These are phyloP conservation scores for Panopea generosa DNA, from an alignment of 2,888 invertebrate genomes.

Conservation along the genomic window DNA sequence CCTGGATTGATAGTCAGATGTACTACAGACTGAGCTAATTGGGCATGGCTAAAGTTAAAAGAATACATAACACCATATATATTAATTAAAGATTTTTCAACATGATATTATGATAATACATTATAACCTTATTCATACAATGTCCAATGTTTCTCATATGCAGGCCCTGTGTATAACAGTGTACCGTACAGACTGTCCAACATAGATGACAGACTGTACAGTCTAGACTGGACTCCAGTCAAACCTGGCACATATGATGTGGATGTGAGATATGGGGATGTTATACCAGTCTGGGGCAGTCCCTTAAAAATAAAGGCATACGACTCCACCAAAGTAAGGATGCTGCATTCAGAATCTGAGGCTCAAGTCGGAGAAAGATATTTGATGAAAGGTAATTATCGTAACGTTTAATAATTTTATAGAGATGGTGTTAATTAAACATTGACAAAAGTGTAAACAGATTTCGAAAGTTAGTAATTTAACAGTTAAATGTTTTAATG, in stretches of 20 bases:
- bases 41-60: too few relatives aligned
- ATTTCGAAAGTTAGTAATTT: too few relatives aligned
- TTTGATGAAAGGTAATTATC: conserved; percentile 53
- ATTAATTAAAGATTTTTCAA: too few relatives aligned
- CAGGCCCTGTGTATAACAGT: conserved; percentile 91
- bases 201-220: conserved; percentile 61
- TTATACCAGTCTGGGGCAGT: conserved; percentile 79
- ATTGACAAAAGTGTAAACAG: too few relatives aligned
- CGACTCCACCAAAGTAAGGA: conserved; percentile 96
- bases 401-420: too few relatives aligned
- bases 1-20: too few relatives aligned
- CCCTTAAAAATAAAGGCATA: conserved; percentile 86
- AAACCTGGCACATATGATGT: conserved; percentile 58
- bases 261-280: conserved; percentile 58
- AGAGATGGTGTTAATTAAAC: too few relatives aligned
- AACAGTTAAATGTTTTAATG: too few relatives aligned
- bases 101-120: too few relatives aligned
- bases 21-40: too few relatives aligned
- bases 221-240: conserved; percentile 72
- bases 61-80: too few relatives aligned
- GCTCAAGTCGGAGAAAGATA: conserved; percentile 51
- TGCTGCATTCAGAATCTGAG: conserved; percentile 84
- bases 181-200: conserved; percentile 83
- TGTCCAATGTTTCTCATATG: conserved; percentile 81
- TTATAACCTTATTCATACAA: too few relatives aligned